phyloP scores from a whole-genome alignment of 2,888 invertebrate genomes.

The Azorinus chamasolen region DNA sequence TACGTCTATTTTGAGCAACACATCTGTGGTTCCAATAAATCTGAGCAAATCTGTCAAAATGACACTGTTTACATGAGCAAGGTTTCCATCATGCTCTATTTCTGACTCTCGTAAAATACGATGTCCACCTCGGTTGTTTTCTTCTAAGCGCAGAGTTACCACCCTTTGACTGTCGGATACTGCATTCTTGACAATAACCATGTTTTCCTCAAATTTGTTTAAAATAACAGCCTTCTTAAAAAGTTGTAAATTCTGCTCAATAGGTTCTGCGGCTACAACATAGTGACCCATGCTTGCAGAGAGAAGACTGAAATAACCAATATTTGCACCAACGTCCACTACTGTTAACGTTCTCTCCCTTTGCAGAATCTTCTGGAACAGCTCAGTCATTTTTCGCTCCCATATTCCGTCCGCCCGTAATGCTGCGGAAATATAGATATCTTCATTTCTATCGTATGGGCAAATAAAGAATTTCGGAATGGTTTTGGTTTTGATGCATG shows the following conservation, averaged over 20 bases:
- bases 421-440: constrained; percentile 78
- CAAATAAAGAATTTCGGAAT: constrained; percentile 74
- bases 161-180: constrained; percentile 69
- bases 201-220: constrained; percentile 64
- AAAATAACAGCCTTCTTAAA: constrained; percentile 69
- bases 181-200: constrained; percentile 74
- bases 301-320: constrained; percentile 82
- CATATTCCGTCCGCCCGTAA: constrained; percentile 76
- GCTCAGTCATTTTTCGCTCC: constrained; percentile 79
- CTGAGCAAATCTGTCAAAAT: constrained; percentile 72
- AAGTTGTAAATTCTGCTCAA: constrained; percentile 62
- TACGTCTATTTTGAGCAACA: constrained; percentile 79
- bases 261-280: constrained; percentile 84
- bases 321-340: constrained; percentile 84
- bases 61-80: constrained; percentile 7
- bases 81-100: not conserved
- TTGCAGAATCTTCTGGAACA: constrained; percentile 71
- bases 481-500: constrained; percentile 51
- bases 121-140: constrained; percentile 80
- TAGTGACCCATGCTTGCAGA: constrained; percentile 78
- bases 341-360: constrained; percentile 68
- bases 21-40: constrained; percentile 59
- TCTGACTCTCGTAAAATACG: constrained; percentile 44
- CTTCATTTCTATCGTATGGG: constrained; percentile 69
- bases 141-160: constrained; percentile 63